Evolutionary conservation across 2,888 invertebrate species (phyloP).

Genomic region (Malacosoma neustria): DNA sequence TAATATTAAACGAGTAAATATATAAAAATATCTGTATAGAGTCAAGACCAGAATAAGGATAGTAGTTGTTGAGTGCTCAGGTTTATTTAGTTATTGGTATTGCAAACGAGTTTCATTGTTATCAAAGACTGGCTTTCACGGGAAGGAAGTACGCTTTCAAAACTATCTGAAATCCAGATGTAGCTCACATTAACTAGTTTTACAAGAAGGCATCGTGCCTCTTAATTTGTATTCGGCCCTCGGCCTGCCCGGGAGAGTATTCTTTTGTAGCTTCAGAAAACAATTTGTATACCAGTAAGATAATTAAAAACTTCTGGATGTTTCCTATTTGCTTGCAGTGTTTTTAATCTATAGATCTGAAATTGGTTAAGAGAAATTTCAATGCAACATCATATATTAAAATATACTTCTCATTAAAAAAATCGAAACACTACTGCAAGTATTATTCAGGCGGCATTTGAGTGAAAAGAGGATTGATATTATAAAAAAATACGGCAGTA

Average conservation of each 20-base stretch:
- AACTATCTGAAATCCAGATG: slow-evolving; percentile 49
- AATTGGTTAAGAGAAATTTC: not conserved
- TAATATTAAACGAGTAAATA: no score
- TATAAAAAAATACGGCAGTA: no score
- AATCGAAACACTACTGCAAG: no score
- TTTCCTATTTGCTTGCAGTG: slow-evolving; percentile 41
- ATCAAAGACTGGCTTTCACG: slow-evolving; percentile 21
- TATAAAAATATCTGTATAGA: no score
- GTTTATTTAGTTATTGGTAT: no score
- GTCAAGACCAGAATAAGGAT: no score
- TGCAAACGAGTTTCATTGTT: not conserved
- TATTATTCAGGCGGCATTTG: no score
- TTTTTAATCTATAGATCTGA: slow-evolving; percentile 9
- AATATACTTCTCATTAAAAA: no score
- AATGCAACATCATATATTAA: no score
- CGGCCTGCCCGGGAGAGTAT: slow-evolving; percentile 42
- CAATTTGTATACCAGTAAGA: slow-evolving; percentile 65
- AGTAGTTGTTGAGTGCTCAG: no score
- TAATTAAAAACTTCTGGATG: slow-evolving; percentile 59
- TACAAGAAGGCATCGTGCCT: slow-evolving; percentile 44
- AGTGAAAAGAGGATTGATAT: no score
- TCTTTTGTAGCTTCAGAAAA: slow-evolving; percentile 62
- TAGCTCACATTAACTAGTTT: slow-evolving; percentile 58
- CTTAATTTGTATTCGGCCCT: slow-evolving; percentile 66
- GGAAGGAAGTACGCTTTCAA: slow-evolving; percentile 18